phyloP scores from a whole-genome alignment of 2,888 invertebrate species.

The Fragum sueziense region DNA sequence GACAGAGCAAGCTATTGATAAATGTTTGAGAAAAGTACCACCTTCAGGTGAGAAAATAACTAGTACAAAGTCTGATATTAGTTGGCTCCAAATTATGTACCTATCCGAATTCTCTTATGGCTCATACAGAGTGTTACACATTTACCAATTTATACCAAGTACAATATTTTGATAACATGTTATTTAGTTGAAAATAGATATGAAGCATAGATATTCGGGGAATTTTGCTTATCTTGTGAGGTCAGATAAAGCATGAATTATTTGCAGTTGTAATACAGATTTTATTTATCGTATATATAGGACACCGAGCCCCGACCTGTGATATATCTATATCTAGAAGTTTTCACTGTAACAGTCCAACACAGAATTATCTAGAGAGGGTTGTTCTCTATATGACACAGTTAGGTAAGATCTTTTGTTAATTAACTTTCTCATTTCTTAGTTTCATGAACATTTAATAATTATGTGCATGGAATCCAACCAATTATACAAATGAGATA shows the following conservation, averaged over 20 bases:
- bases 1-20: slow-evolving; percentile 72
- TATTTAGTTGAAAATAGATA: too few relatives aligned
- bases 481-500: too few relatives aligned
- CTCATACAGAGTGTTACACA: too few relatives aligned
- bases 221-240: too few relatives aligned
- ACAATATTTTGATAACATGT: too few relatives aligned
- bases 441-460: not conserved
- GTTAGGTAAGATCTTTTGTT: slow-evolving; percentile 81
- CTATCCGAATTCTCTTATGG: too few relatives aligned
- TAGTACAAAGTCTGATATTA: too few relatives aligned
- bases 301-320: slow-evolving; percentile 76
- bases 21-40: slow-evolving; percentile 73
- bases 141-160: too few relatives aligned
- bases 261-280: not conserved
- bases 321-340: slow-evolving; percentile 74
- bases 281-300: slow-evolving; percentile 47
- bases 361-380: slow-evolving; percentile 80
- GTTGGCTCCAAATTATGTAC: too few relatives aligned
- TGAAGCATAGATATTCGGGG: too few relatives aligned
- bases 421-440: too few relatives aligned
- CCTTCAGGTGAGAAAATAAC: slow-evolving; percentile 73
- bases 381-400: slow-evolving; percentile 85
- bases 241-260: too few relatives aligned
- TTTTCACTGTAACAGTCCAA: slow-evolving; percentile 64
- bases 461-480: not conserved